Evolutionary conservation across 2,888 invertebrate genomes (phyloP).

Genomic region (Tillus elongatus): DNA sequence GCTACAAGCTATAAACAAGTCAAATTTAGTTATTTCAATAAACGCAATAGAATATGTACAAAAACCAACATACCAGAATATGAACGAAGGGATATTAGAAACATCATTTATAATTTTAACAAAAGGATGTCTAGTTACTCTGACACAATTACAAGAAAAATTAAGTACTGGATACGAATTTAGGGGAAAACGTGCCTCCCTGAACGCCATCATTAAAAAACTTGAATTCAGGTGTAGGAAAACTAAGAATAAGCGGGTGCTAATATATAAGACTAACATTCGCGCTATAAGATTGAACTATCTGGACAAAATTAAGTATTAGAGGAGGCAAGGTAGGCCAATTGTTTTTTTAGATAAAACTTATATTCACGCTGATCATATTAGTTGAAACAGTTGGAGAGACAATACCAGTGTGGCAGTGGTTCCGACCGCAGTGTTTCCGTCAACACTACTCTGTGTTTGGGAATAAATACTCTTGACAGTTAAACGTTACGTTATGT

Average conservation of each 20-base stretch:
- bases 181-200: background rate
- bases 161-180: background rate
- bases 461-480: too few relatives aligned
- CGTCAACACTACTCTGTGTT: too few relatives aligned
- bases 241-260: background rate
- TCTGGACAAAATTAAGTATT: background rate
- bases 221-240: too few relatives aligned
- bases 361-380: slow-evolving; percentile 1
- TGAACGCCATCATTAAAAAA: too few relatives aligned
- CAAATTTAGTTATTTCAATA: too few relatives aligned
- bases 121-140: background rate
- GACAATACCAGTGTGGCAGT: too few relatives aligned
- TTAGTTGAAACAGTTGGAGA: background rate
- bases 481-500: too few relatives aligned
- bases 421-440: too few relatives aligned
- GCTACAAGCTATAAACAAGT: too few relatives aligned
- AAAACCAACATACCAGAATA: background rate
- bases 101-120: background rate
- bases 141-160: background rate
- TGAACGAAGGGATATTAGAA: background rate
- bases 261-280: background rate
- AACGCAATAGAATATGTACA: background rate
- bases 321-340: background rate
- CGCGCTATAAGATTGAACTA: background rate
- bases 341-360: background rate